phyloP scores from a whole-genome alignment of 1,140 invertebrate species.

The Aleiodes sp. region DNA sequence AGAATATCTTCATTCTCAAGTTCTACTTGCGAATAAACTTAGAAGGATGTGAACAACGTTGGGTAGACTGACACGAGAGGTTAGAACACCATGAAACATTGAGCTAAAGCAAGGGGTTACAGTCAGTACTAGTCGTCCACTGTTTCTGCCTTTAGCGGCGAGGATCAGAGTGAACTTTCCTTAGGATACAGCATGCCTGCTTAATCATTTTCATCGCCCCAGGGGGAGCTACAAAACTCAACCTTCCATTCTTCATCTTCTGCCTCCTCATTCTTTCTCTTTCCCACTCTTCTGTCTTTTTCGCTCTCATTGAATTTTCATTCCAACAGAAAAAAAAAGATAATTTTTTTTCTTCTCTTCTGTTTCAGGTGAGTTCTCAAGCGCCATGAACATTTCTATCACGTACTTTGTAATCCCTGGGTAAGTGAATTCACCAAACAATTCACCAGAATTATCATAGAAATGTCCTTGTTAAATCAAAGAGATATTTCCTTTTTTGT shows the following conservation, averaged over 20 bases:
- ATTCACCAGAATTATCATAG: neutral
- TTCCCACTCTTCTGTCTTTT: too few relatives aligned
- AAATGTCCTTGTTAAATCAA: neutral
- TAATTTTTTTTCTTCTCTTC: too few relatives aligned
- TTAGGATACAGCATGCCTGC: slow-evolving; percentile 50
- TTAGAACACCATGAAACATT: neutral
- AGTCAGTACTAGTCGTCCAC: slow-evolving; percentile 36
- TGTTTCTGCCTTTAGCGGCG: slow-evolving; percentile 53
- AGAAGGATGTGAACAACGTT: neutral
- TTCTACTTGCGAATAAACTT: too few relatives aligned
- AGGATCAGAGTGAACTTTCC: slow-evolving; percentile 54
- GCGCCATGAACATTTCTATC: slow-evolving; percentile 1
- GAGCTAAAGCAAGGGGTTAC: slow-evolving; percentile 49
- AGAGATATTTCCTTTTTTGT: neutral
- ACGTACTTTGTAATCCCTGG: neutral
- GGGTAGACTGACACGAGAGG: neutral
- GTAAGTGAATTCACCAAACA: neutral
- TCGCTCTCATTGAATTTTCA: neutral
- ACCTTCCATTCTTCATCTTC: slow-evolving; percentile 8
- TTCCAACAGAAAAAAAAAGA: neutral
- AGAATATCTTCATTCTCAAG: too few relatives aligned
- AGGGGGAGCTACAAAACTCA: slow-evolving; percentile 17
- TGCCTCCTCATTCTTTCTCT: neutral
- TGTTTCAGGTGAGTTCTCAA: slow-evolving; percentile 14
- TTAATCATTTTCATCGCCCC: slow-evolving; percentile 56